Conservation (phyloP, 2,113 vertebrate species). For the Xiphophorus hellerii region DNA sequence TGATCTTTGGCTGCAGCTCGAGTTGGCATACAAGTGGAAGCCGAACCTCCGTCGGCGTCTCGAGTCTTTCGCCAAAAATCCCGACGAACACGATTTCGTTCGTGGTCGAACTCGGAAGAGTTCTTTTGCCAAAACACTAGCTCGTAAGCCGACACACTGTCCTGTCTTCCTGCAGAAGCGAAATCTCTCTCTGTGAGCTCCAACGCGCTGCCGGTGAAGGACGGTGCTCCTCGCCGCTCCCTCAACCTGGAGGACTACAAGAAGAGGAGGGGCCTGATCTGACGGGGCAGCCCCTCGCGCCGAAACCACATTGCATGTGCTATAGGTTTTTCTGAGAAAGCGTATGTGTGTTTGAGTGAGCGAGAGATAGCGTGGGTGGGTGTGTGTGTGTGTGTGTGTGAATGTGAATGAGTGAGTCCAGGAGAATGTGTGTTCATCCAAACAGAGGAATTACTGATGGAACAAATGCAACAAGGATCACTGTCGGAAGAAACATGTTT, state of each 20-base stretch:
- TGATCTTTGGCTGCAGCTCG: no score
- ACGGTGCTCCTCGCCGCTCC: constrained; percentile 94
- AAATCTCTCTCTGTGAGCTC: constrained; percentile 97
- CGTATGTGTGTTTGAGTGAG: neutral
- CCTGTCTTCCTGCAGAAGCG: constrained; percentile 83
- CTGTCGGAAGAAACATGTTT: constrained; percentile 60
- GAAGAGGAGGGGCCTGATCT: constrained; percentile 98
- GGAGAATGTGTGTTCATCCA: constrained; percentile 54
- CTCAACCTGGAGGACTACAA: constrained; percentile 99
- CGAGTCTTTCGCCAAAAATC: no score
- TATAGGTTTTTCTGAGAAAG: constrained; percentile 30
- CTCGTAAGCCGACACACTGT: no score
- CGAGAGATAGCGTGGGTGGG: neutral
- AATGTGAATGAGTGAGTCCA: constrained; percentile 18
- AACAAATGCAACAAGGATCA: constrained; percentile 59
- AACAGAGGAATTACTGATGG: constrained; percentile 74
- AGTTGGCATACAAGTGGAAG: neutral
- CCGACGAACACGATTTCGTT: no score
- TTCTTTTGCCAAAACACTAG: neutral
- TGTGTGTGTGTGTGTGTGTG: constrained; percentile 5
- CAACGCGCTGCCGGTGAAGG: constrained; percentile 94
- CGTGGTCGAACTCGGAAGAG: neutral
- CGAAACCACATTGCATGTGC: constrained; percentile 55
- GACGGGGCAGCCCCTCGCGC: constrained; percentile 59
- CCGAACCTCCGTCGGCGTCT: no score